Evolutionary conservation across 2,113 vertebrate species (phyloP).

Genomic region (Fukomys damarensis): DNA sequence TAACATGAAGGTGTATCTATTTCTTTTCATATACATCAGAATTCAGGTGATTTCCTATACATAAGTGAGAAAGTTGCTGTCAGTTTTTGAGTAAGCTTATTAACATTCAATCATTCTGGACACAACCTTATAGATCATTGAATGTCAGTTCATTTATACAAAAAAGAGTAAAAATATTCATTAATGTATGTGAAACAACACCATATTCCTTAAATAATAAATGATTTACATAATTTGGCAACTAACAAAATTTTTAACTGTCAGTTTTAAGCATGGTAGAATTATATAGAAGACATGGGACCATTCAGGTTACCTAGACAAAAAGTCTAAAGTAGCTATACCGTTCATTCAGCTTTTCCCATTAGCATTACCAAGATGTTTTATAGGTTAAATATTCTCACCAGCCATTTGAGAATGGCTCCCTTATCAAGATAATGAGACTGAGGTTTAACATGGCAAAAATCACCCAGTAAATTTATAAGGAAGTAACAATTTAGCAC

Average conservation of each 20-base stretch:
- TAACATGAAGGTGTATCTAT: background rate
- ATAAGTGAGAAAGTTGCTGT: background rate
- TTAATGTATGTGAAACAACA: background rate
- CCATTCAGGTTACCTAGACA: background rate
- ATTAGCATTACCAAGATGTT: background rate
- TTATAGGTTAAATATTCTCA: background rate
- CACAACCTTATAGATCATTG: background rate
- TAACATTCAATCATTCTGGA: background rate
- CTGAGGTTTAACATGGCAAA: background rate
- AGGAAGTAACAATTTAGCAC: background rate
- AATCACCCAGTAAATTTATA: background rate
- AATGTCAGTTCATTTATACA: background rate
- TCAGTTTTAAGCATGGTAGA: background rate
- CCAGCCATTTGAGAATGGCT: background rate
- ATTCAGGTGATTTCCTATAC: background rate
- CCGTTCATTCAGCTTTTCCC: background rate
- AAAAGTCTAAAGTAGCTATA: background rate
- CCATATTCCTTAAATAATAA: background rate
- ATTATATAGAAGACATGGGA: background rate
- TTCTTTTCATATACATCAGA: background rate
- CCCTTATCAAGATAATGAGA: background rate
- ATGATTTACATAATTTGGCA: background rate
- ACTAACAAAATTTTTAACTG: background rate
- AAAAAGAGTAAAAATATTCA: background rate
- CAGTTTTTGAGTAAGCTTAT: background rate